Evolutionary conservation across 2,113 vertebrate genomes (phyloP).

Genomic region (Australoheros scitulus): DNA sequence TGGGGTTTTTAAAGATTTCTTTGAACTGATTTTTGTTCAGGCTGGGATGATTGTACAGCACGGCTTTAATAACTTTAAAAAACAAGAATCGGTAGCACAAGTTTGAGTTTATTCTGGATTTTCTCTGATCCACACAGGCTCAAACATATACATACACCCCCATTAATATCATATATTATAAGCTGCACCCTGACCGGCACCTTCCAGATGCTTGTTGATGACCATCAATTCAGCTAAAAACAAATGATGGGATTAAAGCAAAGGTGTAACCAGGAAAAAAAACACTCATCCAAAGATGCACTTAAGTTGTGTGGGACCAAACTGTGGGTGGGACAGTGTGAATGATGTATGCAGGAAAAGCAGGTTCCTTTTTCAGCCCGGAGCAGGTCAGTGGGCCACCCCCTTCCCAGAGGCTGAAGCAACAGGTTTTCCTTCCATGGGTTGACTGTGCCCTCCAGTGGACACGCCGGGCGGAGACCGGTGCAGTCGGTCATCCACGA

Average conservation of each 20-base stretch:
- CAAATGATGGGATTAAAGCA: not conserved
- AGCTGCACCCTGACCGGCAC: too few species aligned
- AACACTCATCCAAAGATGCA: not conserved
- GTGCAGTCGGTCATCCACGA: not conserved
- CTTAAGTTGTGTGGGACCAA: not conserved
- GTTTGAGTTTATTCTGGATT: not conserved
- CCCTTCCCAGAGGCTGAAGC: not conserved
- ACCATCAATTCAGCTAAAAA: not conserved
- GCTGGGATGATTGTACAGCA: not conserved
- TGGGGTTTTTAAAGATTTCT: not conserved
- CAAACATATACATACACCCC: not conserved
- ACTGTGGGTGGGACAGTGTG: not conserved
- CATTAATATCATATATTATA: not conserved
- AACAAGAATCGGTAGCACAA: fast-evolving
- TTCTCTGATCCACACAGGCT: not conserved
- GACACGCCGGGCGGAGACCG: conserved; percentile 12
- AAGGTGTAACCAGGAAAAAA: not conserved
- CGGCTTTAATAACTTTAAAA: not conserved
- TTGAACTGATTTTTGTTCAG: not conserved
- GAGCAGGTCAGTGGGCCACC: conserved; percentile 28
- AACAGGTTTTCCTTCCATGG: conserved; percentile 20
- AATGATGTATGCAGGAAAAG: not conserved
- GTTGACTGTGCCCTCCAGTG: conserved; percentile 60
- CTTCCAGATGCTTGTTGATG: too few species aligned
- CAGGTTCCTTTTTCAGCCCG: not conserved